Evolutionary conservation across 1,140 invertebrate genomes (phyloP).

Genomic region (Phymastichus coffea): DNA sequence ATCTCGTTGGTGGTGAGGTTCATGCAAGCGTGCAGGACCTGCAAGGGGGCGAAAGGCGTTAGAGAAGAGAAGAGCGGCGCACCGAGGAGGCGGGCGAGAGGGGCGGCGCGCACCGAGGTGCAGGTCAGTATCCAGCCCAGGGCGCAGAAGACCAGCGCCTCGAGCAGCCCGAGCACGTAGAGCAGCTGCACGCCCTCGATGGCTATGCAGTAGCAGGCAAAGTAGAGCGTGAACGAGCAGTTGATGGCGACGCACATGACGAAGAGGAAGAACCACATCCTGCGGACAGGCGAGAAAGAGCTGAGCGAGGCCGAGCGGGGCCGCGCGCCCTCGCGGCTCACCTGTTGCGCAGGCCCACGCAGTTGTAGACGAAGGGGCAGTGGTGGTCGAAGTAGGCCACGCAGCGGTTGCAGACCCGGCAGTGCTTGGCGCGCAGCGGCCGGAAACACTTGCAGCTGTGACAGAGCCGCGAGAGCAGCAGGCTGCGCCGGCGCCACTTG

Average conservation of each 20-base stretch:
- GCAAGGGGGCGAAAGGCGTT: slow-evolving; percentile 79
- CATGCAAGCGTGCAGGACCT: slow-evolving; percentile 84
- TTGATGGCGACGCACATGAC: slow-evolving; percentile 83
- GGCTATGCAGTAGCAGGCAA: slow-evolving; percentile 82
- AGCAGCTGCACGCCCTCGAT: slow-evolving; percentile 82
- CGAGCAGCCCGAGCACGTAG: slow-evolving; percentile 76
- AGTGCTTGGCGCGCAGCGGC: slow-evolving; percentile 87
- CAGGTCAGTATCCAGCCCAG: slow-evolving; percentile 84
- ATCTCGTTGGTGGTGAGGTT: slow-evolving; percentile 93
- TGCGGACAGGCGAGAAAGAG: slow-evolving; percentile 51
- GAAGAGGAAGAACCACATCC: slow-evolving; percentile 90
- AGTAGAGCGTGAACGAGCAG: slow-evolving; percentile 83
- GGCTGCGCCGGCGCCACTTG: slow-evolving; percentile 83
- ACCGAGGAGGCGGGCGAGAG: slow-evolving; percentile 69
- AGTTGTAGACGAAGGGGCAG: slow-evolving; percentile 93
- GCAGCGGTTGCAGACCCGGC: slow-evolving; percentile 87
- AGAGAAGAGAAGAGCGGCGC: slow-evolving; percentile 59
- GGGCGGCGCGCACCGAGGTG: slow-evolving; percentile 71
- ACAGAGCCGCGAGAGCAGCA: slow-evolving; percentile 82
- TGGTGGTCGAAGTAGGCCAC: slow-evolving; percentile 93
- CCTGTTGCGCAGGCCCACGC: slow-evolving; percentile 81
- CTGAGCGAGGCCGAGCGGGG: neutral
- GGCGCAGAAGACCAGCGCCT: slow-evolving; percentile 80
- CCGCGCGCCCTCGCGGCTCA: slow-evolving; percentile 24
- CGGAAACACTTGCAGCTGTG: slow-evolving; percentile 87